Evolutionary conservation across 2,797 vertebrate species (phyloP).

Genomic region (Sebastes kiyomatsui): DNA sequence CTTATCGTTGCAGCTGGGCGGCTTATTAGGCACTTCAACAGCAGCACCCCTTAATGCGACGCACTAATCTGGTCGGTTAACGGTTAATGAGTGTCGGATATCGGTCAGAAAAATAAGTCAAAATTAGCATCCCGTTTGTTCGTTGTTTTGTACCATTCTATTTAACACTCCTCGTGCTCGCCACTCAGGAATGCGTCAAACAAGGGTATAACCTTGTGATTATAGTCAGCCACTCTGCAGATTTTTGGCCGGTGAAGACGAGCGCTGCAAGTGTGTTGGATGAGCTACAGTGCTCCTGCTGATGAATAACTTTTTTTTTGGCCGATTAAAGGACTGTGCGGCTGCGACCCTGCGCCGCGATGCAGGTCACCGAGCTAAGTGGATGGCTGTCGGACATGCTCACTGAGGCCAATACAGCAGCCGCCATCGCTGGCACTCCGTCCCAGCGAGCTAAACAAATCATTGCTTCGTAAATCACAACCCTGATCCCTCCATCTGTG

Average conservation of each 20-base stretch:
- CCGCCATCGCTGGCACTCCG: conserved; percentile 4
- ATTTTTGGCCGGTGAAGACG: background rate
- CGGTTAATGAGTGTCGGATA: too few species aligned
- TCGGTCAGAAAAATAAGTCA: too few species aligned
- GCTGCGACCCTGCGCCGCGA: conserved; percentile 27
- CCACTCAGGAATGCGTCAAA: background rate
- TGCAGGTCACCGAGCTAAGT: conserved; percentile 61
- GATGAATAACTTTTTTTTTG: conserved; percentile 33
- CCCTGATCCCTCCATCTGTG: background rate
- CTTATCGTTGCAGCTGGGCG: too few species aligned
- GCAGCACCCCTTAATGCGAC: too few species aligned
- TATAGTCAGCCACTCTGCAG: background rate
- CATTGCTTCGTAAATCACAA: conserved; percentile 16
- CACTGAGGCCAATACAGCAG: conserved; percentile 17
- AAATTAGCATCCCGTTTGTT: background rate
- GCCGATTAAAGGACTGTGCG: conserved; percentile 38
- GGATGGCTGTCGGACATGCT: conserved; percentile 59
- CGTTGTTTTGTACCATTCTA: background rate
- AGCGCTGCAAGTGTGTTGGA: conserved; percentile 16
- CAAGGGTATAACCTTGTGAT: conserved; percentile 4
- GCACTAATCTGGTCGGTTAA: too few species aligned
- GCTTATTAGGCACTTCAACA: too few species aligned
- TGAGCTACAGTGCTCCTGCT: conserved; percentile 9
- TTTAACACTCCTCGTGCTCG: background rate
- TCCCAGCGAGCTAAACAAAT: conserved; percentile 15